Base-by-base conservation (phyloP, 2,113 vertebrate species). In the Leptosomus discolor region DNA sequence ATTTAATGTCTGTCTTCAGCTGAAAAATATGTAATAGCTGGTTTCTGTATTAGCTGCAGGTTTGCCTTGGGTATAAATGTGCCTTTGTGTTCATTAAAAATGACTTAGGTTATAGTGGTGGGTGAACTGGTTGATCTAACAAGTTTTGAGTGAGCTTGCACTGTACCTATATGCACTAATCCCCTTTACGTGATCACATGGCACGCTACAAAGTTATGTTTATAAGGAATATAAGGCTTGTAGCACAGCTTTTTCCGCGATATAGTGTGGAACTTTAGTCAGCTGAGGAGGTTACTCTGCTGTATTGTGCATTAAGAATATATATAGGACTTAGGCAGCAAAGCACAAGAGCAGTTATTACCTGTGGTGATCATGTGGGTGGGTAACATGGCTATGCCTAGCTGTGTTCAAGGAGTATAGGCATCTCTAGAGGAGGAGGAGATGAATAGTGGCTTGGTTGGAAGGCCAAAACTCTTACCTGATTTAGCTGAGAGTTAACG, bases 121-220 rank as follows among this genome's bases (percentile, higher is more conserved):
- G 45, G 24, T 84, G 88, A 88, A 18, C 7, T 69, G 24, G 17
- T 69, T 65, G 61, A 61, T 46, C 29, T 53, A 21, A 60, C 11
- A 45, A 32, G 36, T 32, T 77, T 43, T 43, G 58, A 76, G 63
- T 1, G 1, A 83, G 41, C 50, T 58, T 46, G n/a, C 18, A 2
- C 36, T 50, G 32, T 51, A 29, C 16, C 45, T 17, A 2, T 23
- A 0, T 24, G 30, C 19, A 32, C 69, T 41, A 39, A 37, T 90
- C 27, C 41, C 32, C 41, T 77, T 57, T 37, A 7, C 48, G 12
- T 3, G 6, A 15, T 60, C 79, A 4, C 12, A 3, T 11, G 69
- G 20, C 45, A 22, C 0, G 0, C 37, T 41, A 8, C 29, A 39
- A 16, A 15, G 15, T 67, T 37, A 7, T 34, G n/a, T 53, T 86